Evolutionary conservation across 2,797 vertebrate species (phyloP).

Genomic region (Helostoma temminkii): DNA sequence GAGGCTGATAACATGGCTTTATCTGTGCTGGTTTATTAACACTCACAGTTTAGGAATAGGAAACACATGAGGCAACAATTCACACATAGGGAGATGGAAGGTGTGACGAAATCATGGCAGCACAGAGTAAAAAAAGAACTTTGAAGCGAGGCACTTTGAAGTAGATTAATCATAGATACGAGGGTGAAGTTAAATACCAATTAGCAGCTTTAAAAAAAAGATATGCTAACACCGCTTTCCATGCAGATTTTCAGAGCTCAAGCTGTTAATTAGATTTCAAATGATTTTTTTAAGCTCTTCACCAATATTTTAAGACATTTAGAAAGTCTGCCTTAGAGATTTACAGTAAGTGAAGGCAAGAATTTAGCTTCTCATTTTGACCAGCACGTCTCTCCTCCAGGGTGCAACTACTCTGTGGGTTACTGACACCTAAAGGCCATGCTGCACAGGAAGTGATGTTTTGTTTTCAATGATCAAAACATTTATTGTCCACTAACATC

Average conservation of each 20-base stretch:
- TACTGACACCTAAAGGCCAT: neutral
- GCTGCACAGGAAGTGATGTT: neutral
- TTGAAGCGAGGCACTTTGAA: conserved; percentile 47
- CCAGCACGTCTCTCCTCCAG: neutral
- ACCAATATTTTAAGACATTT: too few species aligned
- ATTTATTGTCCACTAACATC: neutral
- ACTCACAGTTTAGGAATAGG: conserved; percentile 1
- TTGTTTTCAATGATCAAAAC: neutral
- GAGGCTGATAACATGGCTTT: conserved; percentile 17
- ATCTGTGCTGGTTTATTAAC: conserved; percentile 57
- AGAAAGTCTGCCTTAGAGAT: neutral
- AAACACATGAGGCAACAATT: neutral
- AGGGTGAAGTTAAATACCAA: conserved; percentile 58
- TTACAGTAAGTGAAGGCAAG: neutral
- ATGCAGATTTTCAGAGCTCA: conserved; percentile 33
- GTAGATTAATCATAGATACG: conserved; percentile 49
- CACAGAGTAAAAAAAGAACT: conserved; percentile 23
- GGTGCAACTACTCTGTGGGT: neutral
- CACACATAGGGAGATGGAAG: neutral
- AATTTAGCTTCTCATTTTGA: neutral
- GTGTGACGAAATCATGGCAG: conserved; percentile 20
- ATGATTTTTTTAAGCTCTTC: conserved; percentile 8
- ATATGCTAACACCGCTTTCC: conserved; percentile 32
- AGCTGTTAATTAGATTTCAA: conserved; percentile 45
- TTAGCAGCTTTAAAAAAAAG: conserved; percentile 45